Base-by-base conservation (phyloP, 2,888 invertebrate genomes). In the Eupithecia subumbrata region DNA sequence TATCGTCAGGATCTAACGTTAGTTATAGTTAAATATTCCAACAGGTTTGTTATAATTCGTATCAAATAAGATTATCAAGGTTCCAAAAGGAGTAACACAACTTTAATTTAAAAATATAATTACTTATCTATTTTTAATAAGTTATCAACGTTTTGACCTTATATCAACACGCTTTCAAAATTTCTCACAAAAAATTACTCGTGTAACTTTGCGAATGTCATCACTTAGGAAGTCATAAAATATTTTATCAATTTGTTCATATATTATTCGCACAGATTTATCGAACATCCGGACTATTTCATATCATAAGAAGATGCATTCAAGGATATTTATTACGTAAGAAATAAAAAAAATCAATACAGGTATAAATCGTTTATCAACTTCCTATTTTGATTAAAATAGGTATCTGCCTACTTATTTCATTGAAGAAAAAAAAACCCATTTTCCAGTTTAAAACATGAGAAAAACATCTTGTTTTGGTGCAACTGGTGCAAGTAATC, bases 131-230 rank as follows among this genome's bases (percentile, higher is more conserved):
- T 16, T 16, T 63, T 34, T 30, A 63, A 63, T 30, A 30, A 30
- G 9, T 64, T 64, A 64, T 64, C 34, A 18, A 34, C 2, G 2
- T 2, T 30, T 63, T 64, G 16, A 64, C 64, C 64, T 64, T 34
- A 18, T 34, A 75, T 72, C 68, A 64, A 63, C 63, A 64, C 69
- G 64, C 72, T 69, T 52, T 48, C n/a, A 69, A 60, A 69, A 22
- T 56, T 56, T 56, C n/a, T 22, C 52, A 12, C 56, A 75, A 37
- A 66, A 71, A 67, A 16, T 25, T 70, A 56, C 18, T 16, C 64
- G 64, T 34, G 64, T 34, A 34, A 64, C 34, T 34, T 64, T 64
- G 63, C 1, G 18, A 64, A 64, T 64, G 63, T 63, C 16, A 64
- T 64, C 22, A 1, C 3, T 22, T 5, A 56, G 22, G 52, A 56